A percentile compares a stretch with the other conserved stretches of the same genome.
These are phyloP conservation scores for Chironomus striatipennis DNA, from an alignment of 1,140 invertebrate species.

Conservation along the genomic window DNA sequence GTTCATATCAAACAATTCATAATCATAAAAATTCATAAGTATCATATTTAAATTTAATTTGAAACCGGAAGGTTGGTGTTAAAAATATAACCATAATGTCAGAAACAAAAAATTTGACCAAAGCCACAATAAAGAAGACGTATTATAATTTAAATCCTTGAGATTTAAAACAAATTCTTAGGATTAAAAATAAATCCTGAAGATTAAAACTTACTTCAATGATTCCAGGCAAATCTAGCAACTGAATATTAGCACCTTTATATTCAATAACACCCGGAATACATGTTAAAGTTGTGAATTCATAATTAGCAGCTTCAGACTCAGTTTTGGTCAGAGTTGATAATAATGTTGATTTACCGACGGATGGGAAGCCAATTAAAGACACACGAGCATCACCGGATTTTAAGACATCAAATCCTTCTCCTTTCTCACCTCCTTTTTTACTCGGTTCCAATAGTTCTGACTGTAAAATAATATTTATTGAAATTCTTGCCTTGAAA, in stretches of 20 bases:
- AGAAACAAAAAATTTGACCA: no score
- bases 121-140: no score
- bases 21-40: no score
- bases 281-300: conserved; percentile 98
- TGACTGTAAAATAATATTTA: conserved; percentile 40
- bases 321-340: conserved; percentile 90
- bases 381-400: conserved; percentile 98
- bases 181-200: no score
- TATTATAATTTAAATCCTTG: no score
- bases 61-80: no score
- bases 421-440: conserved; percentile 86
- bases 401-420: conserved; percentile 99
- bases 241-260: conserved; percentile 96
- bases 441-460: conserved; percentile 83
- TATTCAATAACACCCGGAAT: conserved; percentile 99
- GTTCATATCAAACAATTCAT: no score
- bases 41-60: no score
- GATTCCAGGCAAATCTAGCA: conserved; percentile 93
- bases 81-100: no score
- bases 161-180: no score
- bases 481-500: conserved; percentile 24
- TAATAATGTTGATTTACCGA: conserved; percentile 91
- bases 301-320: conserved; percentile 94
- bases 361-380: conserved; percentile 94
- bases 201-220: no score